Base-by-base conservation (phyloP, 2,888 invertebrate species). In the Yponomeuta plumbellus region DNA sequence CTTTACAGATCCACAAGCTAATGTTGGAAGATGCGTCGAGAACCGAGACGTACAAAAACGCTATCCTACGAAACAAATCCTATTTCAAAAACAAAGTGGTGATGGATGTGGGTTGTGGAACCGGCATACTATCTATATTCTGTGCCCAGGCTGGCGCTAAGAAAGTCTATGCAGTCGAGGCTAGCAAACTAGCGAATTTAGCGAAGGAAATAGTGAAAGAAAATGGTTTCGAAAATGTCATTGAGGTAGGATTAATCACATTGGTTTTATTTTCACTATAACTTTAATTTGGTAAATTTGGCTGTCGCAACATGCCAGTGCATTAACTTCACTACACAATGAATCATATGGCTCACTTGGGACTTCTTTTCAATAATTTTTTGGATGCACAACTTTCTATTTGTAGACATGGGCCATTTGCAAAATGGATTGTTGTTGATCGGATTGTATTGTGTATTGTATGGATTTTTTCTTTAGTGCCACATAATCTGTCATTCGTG, bases 111-210 rank as follows among this genome's bases (percentile, higher is more conserved):
- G 97, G 97, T 1, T 95, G 96, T 69, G 97, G 97, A 1, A 96
- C 96, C 21, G 97, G 98, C 34, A 96, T 99, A 73, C 86, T 99
- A 34, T 97, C 98, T 1, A 89, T 98, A 76, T 97, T 97, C 84
- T 97, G 97, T 82, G 98, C 97, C 57, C 86, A 95, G 84, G 97
- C 97, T 40, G 98, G 98, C n/a, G 98, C 98, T 6, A 93, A 93
- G 67, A 94, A 94, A 81, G 97, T 97, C 0, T 97, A 94, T 81
- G 96, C 97, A 11, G 93, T 97, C 0, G 97, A 97, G 92, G 97
- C 96, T 2, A 96, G 96, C 75, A 92, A 93, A 70, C 83, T 95
- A 56, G 94, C 94, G 5, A 84, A 89, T 74, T 80, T 95, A 65
- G 94, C 95, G 1, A 85, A 92, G 69, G 92, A 94, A 78, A 89